Percentiles rank a stretch among this genome's conserved stretches.
phyloP scores from a whole-genome alignment of 2,113 vertebrate species.

The Tetraodon nigroviridis region DNA sequence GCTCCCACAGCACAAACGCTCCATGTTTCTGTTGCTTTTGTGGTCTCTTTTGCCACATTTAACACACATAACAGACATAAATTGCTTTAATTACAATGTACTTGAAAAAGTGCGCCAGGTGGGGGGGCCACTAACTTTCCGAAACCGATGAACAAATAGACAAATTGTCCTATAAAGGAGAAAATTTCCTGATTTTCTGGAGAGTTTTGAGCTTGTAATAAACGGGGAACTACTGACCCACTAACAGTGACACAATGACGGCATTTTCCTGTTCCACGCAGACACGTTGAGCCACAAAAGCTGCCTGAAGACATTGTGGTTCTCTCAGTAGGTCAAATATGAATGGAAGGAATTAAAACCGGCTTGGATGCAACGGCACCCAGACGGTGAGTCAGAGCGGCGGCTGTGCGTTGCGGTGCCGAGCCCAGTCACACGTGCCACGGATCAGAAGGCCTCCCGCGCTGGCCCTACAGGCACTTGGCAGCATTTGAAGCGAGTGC shows the following conservation, averaged over 20 bases:
- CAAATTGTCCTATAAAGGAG: neutral
- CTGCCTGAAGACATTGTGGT: slow-evolving; percentile 19
- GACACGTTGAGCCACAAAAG: slow-evolving; percentile 26
- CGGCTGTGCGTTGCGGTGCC: slow-evolving; percentile 7
- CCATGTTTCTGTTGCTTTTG: slow-evolving; percentile 4
- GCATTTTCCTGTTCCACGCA: slow-evolving; percentile 23
- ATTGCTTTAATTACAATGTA: neutral
- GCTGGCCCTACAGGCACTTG: neutral
- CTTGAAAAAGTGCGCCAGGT: neutral
- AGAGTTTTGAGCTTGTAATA: neutral
- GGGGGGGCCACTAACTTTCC: no score
- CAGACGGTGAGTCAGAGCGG: slow-evolving; percentile 59
- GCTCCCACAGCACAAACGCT: slow-evolving; percentile 4
- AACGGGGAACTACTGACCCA: neutral
- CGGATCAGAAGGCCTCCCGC: neutral
- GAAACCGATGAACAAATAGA: no score
- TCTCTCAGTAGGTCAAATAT: slow-evolving; percentile 49
- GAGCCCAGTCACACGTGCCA: slow-evolving; percentile 18
- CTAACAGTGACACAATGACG: slow-evolving; percentile 12
- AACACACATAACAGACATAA: slow-evolving; percentile 1
- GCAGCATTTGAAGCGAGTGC: slow-evolving; percentile 5
- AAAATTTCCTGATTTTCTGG: no score
- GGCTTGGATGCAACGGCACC: slow-evolving; percentile 13
- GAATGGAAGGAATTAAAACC: slow-evolving; percentile 49
- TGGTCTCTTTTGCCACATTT: slow-evolving; percentile 11